Percentiles rank a stretch among this genome's conserved stretches.
Evolutionary conservation across 2,113 vertebrate genomes (phyloP).

Genomic region (Pseudorectes ferrugineus): DNA sequence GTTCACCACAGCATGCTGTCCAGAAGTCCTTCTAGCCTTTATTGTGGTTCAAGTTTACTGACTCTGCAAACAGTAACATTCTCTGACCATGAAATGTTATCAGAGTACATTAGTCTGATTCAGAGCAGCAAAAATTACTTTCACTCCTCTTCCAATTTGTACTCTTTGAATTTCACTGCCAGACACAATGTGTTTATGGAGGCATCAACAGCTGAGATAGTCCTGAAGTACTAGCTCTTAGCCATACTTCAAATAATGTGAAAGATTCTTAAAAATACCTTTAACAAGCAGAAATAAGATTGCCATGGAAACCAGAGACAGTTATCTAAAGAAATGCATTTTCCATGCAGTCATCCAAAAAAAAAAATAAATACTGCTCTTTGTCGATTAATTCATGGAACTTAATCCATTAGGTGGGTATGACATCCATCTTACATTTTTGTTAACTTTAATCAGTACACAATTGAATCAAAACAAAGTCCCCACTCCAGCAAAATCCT

Average conservation of each 20-base stretch:
- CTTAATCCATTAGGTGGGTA: background rate
- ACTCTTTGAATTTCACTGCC: background rate
- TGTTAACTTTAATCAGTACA: background rate
- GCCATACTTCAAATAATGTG: background rate
- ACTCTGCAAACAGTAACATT: background rate
- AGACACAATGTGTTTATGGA: background rate
- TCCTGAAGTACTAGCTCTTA: conserved; percentile 2
- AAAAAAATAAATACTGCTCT: background rate
- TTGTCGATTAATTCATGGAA: background rate
- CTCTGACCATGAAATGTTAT: background rate
- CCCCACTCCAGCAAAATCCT: background rate
- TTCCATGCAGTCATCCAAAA: background rate
- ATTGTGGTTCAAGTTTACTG: background rate
- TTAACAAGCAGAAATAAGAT: background rate
- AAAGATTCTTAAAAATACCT: background rate
- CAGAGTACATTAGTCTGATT: background rate
- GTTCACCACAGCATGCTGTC: background rate
- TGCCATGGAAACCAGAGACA: conserved; percentile 18
- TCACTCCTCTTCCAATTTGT: background rate
- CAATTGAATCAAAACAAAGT: background rate
- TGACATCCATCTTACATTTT: background rate
- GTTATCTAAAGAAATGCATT: background rate
- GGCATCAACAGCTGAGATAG: background rate
- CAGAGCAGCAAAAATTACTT: background rate
- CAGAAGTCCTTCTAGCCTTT: background rate